Base-by-base conservation (phyloP, 2,797 vertebrate genomes). In the Anabas testudineus region DNA sequence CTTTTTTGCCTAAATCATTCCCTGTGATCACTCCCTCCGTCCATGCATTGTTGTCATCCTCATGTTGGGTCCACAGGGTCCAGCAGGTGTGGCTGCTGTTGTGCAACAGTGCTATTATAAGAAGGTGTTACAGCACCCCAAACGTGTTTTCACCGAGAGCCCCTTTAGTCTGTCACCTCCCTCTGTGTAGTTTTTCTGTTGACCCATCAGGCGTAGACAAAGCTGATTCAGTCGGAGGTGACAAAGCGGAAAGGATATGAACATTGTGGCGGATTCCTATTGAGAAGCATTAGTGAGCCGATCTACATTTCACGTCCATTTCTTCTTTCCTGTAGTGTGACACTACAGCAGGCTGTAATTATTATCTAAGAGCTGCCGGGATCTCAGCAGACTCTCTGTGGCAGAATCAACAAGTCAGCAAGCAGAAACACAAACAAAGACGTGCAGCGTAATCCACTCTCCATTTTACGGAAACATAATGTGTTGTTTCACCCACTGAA, bases 31-130 rank as follows among this genome's bases (percentile, higher is more conserved):
- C 13, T 63, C 52, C 32, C 60, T 14, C 60, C 52, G 30, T 64
- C 54, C 58, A 9, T 22, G 47, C 49, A 24, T 58, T 28, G 13
- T 49, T 46, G 22, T 19, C 15, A 1, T 47, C 68, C 63, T 82
- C 68, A 34, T 71, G 64, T 56, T 63, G 34, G 65, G 66, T 65
- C 42, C 60, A 51, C 68, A 36, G 14, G 80, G 56, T 62, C 39
- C 4, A 6, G 54, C 73, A 74, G 72, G 79, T 71, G 73, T 67
- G 74, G 55, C 14, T 24, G 43, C n/a, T 61, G 74, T 90, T 92
- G 68, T 63, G 70, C 54, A 92, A 90, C 72, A 73, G 62, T 30
- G 71, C 64, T 88, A 82, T 87, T 85, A 63, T 82, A 22, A 79
- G 81, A 67, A 1, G 3, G 39, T 76, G 52, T 89, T 86, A 77